phyloP scores from a whole-genome alignment of 2,888 invertebrate genomes.

The Lepetodrilus schrolli region DNA sequence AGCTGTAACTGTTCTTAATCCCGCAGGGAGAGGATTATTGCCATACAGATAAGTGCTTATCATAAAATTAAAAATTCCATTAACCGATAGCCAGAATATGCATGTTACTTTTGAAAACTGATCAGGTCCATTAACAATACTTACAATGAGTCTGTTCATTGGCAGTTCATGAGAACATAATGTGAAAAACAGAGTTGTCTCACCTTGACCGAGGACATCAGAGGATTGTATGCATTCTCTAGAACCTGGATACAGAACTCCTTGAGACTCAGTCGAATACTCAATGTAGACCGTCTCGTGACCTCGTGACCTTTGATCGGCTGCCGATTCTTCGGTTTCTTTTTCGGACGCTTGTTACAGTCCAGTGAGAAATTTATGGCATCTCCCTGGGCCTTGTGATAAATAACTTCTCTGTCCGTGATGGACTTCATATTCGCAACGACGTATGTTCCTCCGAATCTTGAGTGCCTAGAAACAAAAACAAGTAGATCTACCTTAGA shows the following conservation, averaged over 20 bases:
- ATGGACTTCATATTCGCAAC: constrained; percentile 95
- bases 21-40: too few relatives aligned
- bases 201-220: constrained; percentile 91
- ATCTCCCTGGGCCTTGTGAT: constrained; percentile 88
- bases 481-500: too few relatives aligned
- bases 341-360: constrained; percentile 81
- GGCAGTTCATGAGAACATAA: too few relatives aligned
- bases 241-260: constrained; percentile 96
- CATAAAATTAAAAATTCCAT: too few relatives aligned
- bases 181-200: too few relatives aligned
- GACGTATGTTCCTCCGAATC: constrained; percentile 94
- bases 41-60: too few relatives aligned
- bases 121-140: too few relatives aligned
- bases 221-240: constrained; percentile 91
- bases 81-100: too few relatives aligned
- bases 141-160: too few relatives aligned
- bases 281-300: constrained; percentile 89
- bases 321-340: constrained; percentile 85
- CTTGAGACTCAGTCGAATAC: constrained; percentile 88
- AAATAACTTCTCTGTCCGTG: constrained; percentile 87
- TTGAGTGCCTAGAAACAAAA: constrained; percentile 85
- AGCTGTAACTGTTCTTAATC: too few relatives aligned
- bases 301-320: constrained; percentile 80
- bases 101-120: too few relatives aligned
- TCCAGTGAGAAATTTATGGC: constrained; percentile 87